These are phyloP conservation scores for Artemisiospiza belli DNA, from an alignment of 2,113 vertebrate genomes.

Conservation along the genomic window DNA sequence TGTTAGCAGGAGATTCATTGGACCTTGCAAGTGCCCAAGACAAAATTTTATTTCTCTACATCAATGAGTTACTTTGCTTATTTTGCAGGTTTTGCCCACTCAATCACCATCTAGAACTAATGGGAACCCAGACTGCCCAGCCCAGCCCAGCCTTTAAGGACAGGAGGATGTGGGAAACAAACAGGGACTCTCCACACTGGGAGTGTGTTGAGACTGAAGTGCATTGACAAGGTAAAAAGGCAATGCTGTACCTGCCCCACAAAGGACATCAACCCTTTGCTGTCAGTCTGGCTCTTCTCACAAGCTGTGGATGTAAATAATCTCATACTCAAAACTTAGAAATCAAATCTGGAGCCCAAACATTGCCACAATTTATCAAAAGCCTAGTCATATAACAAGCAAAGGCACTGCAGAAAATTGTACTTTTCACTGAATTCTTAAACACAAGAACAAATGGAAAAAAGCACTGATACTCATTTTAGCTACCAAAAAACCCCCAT, in stretches of 20 bases:
- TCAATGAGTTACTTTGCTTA: neutral
- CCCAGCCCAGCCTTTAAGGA: neutral
- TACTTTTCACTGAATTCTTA: neutral
- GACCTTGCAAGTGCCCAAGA: neutral
- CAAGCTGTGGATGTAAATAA: neutral
- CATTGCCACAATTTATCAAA: neutral
- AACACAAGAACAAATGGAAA: neutral
- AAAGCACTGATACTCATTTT: neutral
- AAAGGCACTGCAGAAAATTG: neutral
- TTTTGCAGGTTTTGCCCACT: neutral
- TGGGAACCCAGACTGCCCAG: neutral
- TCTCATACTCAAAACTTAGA: neutral
- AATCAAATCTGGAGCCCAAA: neutral
- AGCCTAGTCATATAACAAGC: neutral
- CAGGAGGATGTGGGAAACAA: neutral
- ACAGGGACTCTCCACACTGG: accelerated
- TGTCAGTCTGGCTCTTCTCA: neutral
- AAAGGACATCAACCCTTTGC: neutral
- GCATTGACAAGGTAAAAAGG: neutral
- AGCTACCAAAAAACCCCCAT: neutral
- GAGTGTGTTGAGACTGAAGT: neutral
- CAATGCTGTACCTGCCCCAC: neutral
- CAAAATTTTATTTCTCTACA: neutral
- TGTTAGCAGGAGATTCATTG: neutral
- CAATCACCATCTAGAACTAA: neutral